A percentile compares a stretch with the other conserved stretches of the same genome.
Evolutionary conservation across 1,140 invertebrate species (phyloP).

Genomic region (Trypoxylus dichotomus): DNA sequence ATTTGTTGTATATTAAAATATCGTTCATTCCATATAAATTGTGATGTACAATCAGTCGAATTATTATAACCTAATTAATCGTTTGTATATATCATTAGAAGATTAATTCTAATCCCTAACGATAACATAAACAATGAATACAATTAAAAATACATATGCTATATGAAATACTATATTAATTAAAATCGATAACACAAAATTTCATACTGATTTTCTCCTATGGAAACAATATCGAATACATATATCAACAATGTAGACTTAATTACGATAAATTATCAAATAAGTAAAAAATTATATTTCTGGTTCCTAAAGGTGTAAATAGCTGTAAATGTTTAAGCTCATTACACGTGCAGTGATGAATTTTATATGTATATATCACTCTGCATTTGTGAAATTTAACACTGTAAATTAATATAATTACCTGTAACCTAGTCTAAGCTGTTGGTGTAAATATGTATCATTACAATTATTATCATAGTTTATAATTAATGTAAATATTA

Average conservation of each 20-base stretch:
- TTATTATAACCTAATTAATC: constrained; percentile 14
- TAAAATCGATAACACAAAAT: neutral
- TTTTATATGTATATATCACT: neutral
- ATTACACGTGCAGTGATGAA: neutral
- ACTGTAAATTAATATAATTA: neutral
- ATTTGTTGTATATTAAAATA: neutral
- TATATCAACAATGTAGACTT: neutral
- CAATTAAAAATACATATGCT: no score
- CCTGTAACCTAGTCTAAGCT: neutral
- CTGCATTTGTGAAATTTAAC: neutral
- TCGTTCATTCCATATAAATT: constrained; percentile 13
- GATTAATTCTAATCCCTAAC: neutral
- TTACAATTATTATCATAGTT: neutral
- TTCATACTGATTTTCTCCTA: neutral
- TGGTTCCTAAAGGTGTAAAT: constrained; percentile 19
- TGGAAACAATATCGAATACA: neutral
- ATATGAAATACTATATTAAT: neutral
- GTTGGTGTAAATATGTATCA: constrained; percentile 17
- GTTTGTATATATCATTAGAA: constrained; percentile 5
- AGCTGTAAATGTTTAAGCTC: neutral
- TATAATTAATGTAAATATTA: constrained; percentile 4
- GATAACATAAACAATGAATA: neutral
- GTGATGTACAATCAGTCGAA: constrained; percentile 25
- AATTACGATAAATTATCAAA: neutral
- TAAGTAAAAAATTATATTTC: neutral